A percentile compares a stretch with the other conserved stretches of the same genome.
Conservation (phyloP, 1,140 invertebrate species). For the Bombus impatiens region DNA sequence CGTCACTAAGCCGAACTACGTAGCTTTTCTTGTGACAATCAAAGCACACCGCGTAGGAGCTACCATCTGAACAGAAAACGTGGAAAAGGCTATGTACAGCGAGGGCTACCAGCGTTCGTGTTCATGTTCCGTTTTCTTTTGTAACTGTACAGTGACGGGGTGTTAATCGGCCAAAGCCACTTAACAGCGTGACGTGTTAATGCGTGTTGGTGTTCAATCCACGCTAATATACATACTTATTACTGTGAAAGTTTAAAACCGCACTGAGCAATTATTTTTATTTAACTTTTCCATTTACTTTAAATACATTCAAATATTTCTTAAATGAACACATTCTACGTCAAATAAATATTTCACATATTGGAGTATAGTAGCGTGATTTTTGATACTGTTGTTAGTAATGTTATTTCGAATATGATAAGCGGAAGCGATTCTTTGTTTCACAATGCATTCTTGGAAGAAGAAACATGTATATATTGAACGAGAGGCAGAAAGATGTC, state of each 20-base stretch:
- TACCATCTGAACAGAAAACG: constrained; percentile 80
- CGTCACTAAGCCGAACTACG: constrained; percentile 80
- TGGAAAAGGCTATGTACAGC: constrained; percentile 78
- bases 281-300: not conserved
- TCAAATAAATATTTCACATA: not conserved
- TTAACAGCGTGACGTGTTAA: constrained; percentile 25
- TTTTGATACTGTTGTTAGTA: not conserved
- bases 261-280: not conserved
- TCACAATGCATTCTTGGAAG: constrained; percentile 6
- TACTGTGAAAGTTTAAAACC: not conserved
- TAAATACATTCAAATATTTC: not conserved
- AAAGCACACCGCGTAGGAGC: constrained; percentile 79
- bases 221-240: constrained; percentile 33
- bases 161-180: constrained; percentile 37
- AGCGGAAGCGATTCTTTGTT: constrained; percentile 42
- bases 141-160: constrained; percentile 29
- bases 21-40: constrained; percentile 81
- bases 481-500: not conserved
- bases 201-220: not conserved
- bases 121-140: constrained; percentile 28
- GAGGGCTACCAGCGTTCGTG: constrained; percentile 68
- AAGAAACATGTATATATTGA: constrained; percentile 6
- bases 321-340: not conserved
- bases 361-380: constrained; percentile 37
- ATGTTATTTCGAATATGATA: constrained; percentile 30